These are phyloP conservation scores for Notoglanidium macrostoma DNA, from an alignment of 2,797 vertebrate genomes.

Conservation along the genomic window DNA sequence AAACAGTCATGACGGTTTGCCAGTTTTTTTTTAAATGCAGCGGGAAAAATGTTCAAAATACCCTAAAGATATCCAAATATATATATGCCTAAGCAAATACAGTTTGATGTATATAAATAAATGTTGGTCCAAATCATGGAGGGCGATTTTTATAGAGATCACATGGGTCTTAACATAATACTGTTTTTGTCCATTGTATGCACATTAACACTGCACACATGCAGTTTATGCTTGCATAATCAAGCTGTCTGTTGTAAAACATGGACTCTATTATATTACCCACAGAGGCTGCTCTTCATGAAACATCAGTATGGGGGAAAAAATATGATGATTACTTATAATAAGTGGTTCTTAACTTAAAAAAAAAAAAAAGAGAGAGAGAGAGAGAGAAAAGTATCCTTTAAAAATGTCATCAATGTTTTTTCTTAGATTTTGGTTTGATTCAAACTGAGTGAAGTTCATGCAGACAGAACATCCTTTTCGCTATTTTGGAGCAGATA, in stretches of 20 bases:
- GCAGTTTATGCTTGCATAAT: background rate
- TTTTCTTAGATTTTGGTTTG: background rate
- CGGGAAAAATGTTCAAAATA: background rate
- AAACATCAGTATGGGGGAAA: background rate
- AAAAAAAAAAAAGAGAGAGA: background rate
- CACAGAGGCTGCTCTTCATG: too few relatives aligned
- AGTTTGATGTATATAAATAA: background rate
- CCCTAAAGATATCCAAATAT: background rate
- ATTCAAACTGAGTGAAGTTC: background rate
- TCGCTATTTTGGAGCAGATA: background rate
- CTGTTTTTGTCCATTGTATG: background rate
- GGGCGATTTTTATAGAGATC: background rate
- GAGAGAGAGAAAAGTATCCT: background rate
- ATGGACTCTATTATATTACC: background rate
- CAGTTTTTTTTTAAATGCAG: background rate
- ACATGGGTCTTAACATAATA: constrained; percentile 1
- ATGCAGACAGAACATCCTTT: background rate
- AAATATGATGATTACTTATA: background rate
- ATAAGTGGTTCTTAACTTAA: background rate
- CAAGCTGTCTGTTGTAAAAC: background rate
- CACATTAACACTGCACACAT: background rate
- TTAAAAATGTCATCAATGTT: background rate
- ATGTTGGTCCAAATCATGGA: too few relatives aligned
- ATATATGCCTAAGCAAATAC: background rate
- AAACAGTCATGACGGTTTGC: background rate